Conservation (phyloP, 2,113 vertebrate species). For the Castor canadensis region DNA sequence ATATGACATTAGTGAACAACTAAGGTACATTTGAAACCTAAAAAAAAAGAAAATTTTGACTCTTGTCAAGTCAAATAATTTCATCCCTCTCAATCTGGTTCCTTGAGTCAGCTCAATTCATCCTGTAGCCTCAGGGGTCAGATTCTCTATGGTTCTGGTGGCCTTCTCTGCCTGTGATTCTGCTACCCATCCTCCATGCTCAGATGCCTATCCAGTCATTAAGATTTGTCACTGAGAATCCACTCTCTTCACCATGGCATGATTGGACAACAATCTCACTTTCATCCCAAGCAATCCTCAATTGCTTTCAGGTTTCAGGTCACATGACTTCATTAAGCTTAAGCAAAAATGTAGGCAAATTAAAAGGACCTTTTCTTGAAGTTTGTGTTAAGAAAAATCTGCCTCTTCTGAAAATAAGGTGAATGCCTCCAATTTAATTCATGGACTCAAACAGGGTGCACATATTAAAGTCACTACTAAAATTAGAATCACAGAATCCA, state of each 20-base stretch:
- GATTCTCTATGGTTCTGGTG: neutral
- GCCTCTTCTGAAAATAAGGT: conserved; percentile 18
- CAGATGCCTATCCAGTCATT: neutral
- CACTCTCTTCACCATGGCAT: neutral
- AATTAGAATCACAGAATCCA: neutral
- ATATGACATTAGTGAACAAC: neutral
- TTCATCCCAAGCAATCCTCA: neutral
- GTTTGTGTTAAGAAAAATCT: conserved; percentile 30
- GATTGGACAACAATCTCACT: neutral
- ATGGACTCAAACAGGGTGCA: neutral
- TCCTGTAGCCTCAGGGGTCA: neutral
- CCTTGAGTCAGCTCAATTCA: neutral
- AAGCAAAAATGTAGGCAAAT: neutral
- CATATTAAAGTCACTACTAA: neutral
- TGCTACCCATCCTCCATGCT: neutral
- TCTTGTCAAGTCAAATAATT: neutral
- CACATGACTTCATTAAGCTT: conserved; percentile 37
- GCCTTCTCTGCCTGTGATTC: neutral
- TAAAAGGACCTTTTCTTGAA: neutral
- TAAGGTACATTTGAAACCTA: neutral
- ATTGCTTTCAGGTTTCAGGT: neutral
- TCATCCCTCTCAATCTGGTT: neutral
- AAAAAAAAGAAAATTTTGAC: neutral
- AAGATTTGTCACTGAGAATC: neutral
- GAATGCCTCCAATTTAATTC: neutral